Base-by-base conservation (phyloP, 2,888 invertebrate species). In the Volucella inanis region DNA sequence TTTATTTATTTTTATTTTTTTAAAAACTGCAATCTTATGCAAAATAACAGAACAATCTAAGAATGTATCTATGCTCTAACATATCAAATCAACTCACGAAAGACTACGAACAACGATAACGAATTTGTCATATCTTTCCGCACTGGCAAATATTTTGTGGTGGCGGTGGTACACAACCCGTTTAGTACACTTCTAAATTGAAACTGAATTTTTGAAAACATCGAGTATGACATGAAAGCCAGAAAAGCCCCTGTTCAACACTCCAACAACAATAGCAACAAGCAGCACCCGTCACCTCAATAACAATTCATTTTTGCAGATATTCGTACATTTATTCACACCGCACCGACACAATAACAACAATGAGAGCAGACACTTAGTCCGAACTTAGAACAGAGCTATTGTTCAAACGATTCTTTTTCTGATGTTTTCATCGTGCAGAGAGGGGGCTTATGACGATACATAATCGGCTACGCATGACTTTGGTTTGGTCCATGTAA, bases 171-270 rank as follows among this genome's bases (percentile, higher is more conserved):
- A 76, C 75, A 84, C 84, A 84, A 84, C 84, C 76, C 81, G 81
- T 77, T 81, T 71, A 57, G 81, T 72, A 77, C 76, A 47, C 85
- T 83, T 83, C 83, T 77, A 74, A 61, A 85, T 70, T 80, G 77
- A 65, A 74, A 84, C 84, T 87, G 64, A 84, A 78, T 68, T 85
- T 77, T 76, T 47, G 39, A 80, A 81, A 76, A 76, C 67, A 81
- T 67, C 72, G 68, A 75, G 70, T 75, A 80, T 70, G 68, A 84
- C 59, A 79, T 61, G 84, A 84, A 84, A 79, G 80, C 84, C 75
- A 31, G 31, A 31, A 31, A 31, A 31, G 31, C 31, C 31, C 31
- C 31, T 31, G 31, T 31, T 31, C 65, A 68, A 15, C 65, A 52
- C 55, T 50, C 31, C 74, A 72, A 62, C 39, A 31, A 31, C 31